phyloP scores from a whole-genome alignment of 2,888 invertebrate species.

The Drepanosiphum platanoidis region DNA sequence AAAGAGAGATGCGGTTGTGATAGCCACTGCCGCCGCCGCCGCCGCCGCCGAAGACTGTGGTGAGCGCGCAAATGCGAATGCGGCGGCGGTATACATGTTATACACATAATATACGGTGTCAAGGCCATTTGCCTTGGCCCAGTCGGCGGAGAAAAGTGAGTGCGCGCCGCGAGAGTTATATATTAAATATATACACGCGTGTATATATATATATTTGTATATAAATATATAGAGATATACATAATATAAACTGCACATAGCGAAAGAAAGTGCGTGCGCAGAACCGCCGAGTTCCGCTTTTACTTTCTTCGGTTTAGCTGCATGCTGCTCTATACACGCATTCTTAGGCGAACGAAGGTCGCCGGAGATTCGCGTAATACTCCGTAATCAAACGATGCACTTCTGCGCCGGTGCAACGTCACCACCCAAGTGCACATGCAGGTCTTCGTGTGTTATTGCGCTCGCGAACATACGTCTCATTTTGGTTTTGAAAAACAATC shows the following conservation, averaged over 20 bases:
- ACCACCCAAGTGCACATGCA: not conserved
- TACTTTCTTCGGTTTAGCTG: slow-evolving; percentile 51
- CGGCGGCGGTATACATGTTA: slow-evolving; percentile 33
- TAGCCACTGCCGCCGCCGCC: not conserved
- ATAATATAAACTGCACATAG: not conserved
- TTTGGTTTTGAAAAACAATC: not conserved
- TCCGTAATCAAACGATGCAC: not conserved
- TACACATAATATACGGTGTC: slow-evolving; percentile 43
- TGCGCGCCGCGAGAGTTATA: slow-evolving; percentile 6
- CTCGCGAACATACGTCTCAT: not conserved
- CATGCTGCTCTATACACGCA: not conserved
- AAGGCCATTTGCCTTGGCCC: slow-evolving; percentile 61
- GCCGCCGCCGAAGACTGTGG: not conserved
- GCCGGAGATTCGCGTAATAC: slow-evolving; percentile 3
- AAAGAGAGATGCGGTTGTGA: not conserved
- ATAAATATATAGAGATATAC: not conserved
- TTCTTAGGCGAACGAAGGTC: slow-evolving; percentile 14
- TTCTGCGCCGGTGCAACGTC: not conserved
- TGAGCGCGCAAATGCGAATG: slow-evolving; percentile 8
- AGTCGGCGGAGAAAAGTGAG: slow-evolving; percentile 54
- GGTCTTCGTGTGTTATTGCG: not conserved
- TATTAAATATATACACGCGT: not conserved
- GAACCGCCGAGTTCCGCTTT: slow-evolving; percentile 50
- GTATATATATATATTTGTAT: not conserved
- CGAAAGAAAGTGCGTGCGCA: slow-evolving; percentile 49